These are phyloP conservation scores for Lacanobia wlatinum DNA, from an alignment of 2,888 invertebrate species.

Conservation along the genomic window DNA sequence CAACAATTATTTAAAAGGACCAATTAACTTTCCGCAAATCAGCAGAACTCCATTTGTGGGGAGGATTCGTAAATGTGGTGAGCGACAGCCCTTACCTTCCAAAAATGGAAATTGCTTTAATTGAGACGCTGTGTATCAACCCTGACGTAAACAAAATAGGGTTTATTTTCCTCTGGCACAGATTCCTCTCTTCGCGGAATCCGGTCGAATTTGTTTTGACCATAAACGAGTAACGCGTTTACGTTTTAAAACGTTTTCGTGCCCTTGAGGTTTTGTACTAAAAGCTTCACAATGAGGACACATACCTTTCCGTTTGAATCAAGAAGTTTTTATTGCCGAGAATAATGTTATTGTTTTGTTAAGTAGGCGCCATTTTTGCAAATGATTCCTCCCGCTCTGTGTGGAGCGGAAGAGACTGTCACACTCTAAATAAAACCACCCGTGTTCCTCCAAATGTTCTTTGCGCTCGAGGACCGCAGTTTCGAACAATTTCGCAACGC, in stretches of 20 bases:
- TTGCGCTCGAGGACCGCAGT: too few relatives aligned
- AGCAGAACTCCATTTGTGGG: slow-evolving; percentile 61
- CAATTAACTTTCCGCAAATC: slow-evolving; percentile 64
- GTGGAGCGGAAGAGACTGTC: too few relatives aligned
- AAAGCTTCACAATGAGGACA: slow-evolving; percentile 43
- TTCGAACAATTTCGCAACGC: too few relatives aligned
- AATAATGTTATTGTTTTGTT: not conserved
- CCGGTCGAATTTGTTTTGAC: slow-evolving; percentile 59
- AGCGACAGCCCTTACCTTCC: slow-evolving; percentile 62
- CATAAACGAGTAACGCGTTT: slow-evolving; percentile 59
- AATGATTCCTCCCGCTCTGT: too few relatives aligned
- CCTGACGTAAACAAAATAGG: slow-evolving; percentile 29
- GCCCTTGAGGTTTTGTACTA: slow-evolving; percentile 46
- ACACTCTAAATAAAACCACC: too few relatives aligned
- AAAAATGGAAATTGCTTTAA: slow-evolving; percentile 63
- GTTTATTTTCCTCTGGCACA: slow-evolving; percentile 43
- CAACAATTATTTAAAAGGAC: slow-evolving; percentile 57
- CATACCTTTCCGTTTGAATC: slow-evolving; percentile 34
- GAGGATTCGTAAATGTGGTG: slow-evolving; percentile 51
- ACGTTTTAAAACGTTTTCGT: slow-evolving; percentile 59
- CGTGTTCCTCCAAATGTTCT: too few relatives aligned
- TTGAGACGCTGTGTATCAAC: slow-evolving; percentile 41
- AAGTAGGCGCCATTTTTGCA: not conserved
- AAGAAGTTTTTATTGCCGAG: slow-evolving; percentile 30
- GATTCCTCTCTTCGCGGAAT: slow-evolving; percentile 16